Evolutionary conservation across 2,113 vertebrate species (phyloP).

Genomic region (Coracopsis vasa): DNA sequence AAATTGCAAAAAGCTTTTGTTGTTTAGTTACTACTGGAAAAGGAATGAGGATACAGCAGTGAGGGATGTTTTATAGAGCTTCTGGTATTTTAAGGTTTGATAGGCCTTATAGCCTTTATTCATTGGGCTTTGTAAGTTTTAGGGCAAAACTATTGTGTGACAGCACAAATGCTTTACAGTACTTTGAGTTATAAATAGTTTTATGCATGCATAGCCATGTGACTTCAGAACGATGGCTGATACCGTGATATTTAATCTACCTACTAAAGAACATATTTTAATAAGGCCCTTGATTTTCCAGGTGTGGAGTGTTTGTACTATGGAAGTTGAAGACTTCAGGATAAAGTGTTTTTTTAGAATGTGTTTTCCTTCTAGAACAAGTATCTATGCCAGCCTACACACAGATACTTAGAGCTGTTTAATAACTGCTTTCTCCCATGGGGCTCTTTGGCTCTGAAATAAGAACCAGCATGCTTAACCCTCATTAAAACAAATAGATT

Average conservation of each 20-base stretch:
- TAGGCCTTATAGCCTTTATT: background rate
- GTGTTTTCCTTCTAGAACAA: background rate
- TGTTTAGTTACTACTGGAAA: background rate
- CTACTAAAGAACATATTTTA: background rate
- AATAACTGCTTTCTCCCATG: conserved; percentile 15
- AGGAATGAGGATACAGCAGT: background rate
- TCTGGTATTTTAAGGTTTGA: background rate
- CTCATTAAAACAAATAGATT: conserved; percentile 42
- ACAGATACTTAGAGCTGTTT: background rate
- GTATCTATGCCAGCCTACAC: background rate
- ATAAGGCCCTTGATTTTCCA: background rate
- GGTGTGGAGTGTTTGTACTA: background rate
- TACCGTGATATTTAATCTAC: background rate
- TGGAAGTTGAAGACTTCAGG: background rate
- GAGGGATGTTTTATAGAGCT: background rate
- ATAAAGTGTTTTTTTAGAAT: background rate
- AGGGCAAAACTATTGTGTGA: background rate
- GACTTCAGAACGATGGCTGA: background rate
- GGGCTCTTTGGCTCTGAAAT: background rate
- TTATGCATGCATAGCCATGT: background rate
- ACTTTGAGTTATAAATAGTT: background rate
- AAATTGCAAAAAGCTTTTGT: background rate
- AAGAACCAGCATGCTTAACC: background rate
- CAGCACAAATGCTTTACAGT: background rate
- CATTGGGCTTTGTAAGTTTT: background rate